Evolutionary conservation across 2,888 invertebrate genomes (phyloP).

Genomic region (Nomada flava): DNA sequence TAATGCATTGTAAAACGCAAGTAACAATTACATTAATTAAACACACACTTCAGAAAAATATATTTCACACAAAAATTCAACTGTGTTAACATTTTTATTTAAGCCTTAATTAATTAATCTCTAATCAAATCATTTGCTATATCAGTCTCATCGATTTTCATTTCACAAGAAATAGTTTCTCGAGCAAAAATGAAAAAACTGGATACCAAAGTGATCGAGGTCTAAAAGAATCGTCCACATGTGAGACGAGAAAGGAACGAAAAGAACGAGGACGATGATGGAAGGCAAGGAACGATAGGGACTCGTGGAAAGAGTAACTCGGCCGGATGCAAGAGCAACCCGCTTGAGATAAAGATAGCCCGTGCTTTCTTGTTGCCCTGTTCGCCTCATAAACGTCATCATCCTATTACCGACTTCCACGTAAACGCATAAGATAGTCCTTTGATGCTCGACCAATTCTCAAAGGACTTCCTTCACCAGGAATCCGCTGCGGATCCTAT

Average conservation of each 20-base stretch:
- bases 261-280: conserved; percentile 30
- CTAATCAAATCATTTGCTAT: too few species aligned
- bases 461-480: conserved; percentile 39
- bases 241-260: conserved; percentile 6
- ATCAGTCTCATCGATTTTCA: too few species aligned
- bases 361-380: conserved; percentile 50
- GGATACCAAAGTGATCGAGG: neutral
- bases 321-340: conserved; percentile 57
- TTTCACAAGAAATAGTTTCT: neutral
- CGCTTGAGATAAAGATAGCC: conserved; percentile 65
- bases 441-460: conserved; percentile 38
- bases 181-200: neutral
- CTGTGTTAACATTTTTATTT: too few species aligned
- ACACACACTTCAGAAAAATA: too few species aligned
- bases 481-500: conserved; percentile 12
- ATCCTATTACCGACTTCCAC: conserved; percentile 58
- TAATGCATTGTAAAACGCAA: too few species aligned
- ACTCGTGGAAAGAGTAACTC: conserved; percentile 25
- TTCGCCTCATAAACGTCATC: conserved; percentile 55
- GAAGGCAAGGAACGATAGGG: conserved; percentile 23
- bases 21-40: too few species aligned
- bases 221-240: conserved; percentile 3
- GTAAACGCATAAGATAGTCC: conserved; percentile 56
- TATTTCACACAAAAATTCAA: too few species aligned
- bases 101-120: too few species aligned